Conservation (phyloP, 2,888 invertebrate species). For the Drosophila infuscata region DNA sequence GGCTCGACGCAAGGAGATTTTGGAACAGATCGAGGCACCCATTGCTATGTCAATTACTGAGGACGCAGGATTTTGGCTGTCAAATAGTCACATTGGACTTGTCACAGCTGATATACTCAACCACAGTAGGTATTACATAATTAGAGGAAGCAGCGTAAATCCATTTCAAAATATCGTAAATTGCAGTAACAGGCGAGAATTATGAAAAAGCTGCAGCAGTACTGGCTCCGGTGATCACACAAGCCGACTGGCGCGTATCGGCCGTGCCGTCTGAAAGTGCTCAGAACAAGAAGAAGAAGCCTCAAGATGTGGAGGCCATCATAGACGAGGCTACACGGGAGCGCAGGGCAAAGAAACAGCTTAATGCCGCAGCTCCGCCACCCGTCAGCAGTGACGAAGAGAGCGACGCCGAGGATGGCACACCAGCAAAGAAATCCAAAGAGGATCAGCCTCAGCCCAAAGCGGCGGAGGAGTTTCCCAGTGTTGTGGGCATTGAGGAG, state of each 20-base stretch:
- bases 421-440: constrained; percentile 28
- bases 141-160: not conserved
- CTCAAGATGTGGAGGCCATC: constrained; percentile 72
- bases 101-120: constrained; percentile 90
- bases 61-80: constrained; percentile 89
- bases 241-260: constrained; percentile 86
- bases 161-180: not conserved
- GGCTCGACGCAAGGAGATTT: constrained; percentile 89
- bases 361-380: constrained; percentile 6
- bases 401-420: constrained; percentile 30
- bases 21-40: constrained; percentile 88
- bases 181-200: constrained; percentile 82
- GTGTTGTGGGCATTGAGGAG: constrained; percentile 88
- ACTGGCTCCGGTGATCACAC: constrained; percentile 85
- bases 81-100: constrained; percentile 88
- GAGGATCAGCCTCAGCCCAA: not conserved
- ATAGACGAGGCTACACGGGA: constrained; percentile 72
- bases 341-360: constrained; percentile 64
- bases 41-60: constrained; percentile 87
- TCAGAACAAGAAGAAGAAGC: constrained; percentile 40
- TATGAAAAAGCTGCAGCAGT: constrained; percentile 85
- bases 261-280: constrained; percentile 56
- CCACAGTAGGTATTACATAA: constrained; percentile 85
- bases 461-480: constrained; percentile 4
- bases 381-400: constrained; percentile 34